These are phyloP conservation scores for Leuciscus waleckii DNA, from an alignment of 2,797 vertebrate species.

Conservation along the genomic window DNA sequence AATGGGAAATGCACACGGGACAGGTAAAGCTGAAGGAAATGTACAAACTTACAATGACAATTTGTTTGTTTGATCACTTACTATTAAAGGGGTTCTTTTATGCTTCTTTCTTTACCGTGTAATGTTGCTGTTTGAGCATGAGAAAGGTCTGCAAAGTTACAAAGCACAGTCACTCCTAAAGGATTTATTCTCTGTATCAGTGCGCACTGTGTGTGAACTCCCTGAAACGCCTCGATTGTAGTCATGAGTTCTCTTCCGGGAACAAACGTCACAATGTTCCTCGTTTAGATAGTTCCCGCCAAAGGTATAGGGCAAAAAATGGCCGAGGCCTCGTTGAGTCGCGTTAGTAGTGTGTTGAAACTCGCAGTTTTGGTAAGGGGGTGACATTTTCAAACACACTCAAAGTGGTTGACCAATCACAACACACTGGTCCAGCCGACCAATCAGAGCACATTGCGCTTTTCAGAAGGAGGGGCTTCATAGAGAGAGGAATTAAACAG, in stretches of 20 bases:
- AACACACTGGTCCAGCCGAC: not conserved
- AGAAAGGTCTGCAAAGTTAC: not conserved
- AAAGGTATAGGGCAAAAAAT: not conserved
- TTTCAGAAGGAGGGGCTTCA: not conserved
- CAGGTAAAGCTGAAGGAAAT: conserved; percentile 61
- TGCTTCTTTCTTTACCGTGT: not conserved
- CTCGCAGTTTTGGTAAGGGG: not conserved
- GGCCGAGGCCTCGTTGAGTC: not conserved
- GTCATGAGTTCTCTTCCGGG: not conserved
- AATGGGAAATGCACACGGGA: conserved; percentile 52
- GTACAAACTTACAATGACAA: not conserved
- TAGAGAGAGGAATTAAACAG: no score
- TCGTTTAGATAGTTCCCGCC: not conserved
- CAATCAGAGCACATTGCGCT: not conserved
- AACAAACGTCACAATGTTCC: not conserved
- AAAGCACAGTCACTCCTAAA: not conserved
- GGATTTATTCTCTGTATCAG: not conserved
- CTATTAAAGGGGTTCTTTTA: not conserved
- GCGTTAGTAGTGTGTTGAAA: not conserved
- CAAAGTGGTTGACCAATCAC: not conserved
- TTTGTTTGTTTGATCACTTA: not conserved
- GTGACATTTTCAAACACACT: not conserved
- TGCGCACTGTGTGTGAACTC: not conserved
- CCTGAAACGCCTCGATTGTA: not conserved
- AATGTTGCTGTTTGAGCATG: not conserved